Evolutionary conservation across 1,140 invertebrate genomes (phyloP), one percentile per base, ranked within the genome.

Genomic region (Trigoniulus corallinus): DNA sequence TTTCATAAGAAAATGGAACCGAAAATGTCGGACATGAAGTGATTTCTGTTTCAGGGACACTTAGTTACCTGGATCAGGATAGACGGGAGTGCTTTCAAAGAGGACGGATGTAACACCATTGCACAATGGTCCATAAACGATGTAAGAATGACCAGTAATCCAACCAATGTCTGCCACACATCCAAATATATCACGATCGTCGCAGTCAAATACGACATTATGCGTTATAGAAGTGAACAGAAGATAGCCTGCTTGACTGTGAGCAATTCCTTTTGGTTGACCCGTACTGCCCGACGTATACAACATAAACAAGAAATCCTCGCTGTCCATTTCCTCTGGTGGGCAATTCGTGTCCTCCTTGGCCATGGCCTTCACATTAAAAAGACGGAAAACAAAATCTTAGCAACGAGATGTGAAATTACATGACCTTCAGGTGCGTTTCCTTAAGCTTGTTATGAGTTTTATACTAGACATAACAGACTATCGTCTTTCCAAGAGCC

Each of bases 101-200:
- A 75, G 57, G 12, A 76, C 57, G 2, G 70, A 70, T 4, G 74
- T 72, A 13, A 62, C 71, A 21, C 74, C 73, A 59, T 75, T 74
- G 18, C 63, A 61, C 13, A 77, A 59, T 15, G 74, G 73, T 41
- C 73, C 74, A 60, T 77, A 77, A 3, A 73, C 64, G 23, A 72
- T 67, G 60, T 76, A 75, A 23, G 63, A 64, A 56, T 76, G 74
- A 3, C 73, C 74, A 12, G 74, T 76, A 29, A 76, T 75, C 72
- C 74, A 75, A 15, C 74, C 74, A 50, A 76, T 69, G 55, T 76
- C 74, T n/a, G 74, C 73, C 18, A 74, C 67, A 64, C 74, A 76
- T 1, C 67, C 72, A 62, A 72, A 76, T 21, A 66, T 61, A 53
- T 76, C 73, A 1, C 66, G 67, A 1, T 57, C 58, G 15, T 64